Conservation (phyloP, 2,797 vertebrate genomes). For the Phoxinus dragarum region DNA sequence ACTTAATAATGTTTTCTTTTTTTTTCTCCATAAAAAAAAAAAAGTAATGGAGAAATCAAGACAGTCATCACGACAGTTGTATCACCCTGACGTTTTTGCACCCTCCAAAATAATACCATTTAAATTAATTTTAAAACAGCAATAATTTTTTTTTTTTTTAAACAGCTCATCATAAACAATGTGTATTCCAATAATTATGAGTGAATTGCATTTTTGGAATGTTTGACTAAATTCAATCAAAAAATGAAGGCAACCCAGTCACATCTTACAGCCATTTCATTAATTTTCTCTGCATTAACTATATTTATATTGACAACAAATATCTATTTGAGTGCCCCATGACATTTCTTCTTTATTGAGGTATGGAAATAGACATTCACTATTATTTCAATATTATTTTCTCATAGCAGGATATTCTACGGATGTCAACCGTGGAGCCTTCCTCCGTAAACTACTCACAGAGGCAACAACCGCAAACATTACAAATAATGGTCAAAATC, state of each 20-base stretch:
- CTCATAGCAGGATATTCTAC: conserved; percentile 23
- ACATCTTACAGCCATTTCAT: too few relatives aligned
- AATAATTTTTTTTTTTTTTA: too few relatives aligned
- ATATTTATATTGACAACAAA: background rate
- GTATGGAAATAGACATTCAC: background rate
- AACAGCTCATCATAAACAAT: background rate
- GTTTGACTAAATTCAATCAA: background rate
- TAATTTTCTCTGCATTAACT: background rate
- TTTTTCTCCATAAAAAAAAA: background rate
- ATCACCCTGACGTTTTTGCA: background rate
- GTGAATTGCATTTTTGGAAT: background rate
- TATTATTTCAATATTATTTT: background rate
- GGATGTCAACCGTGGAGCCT: background rate
- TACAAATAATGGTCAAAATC: conserved; percentile 4
- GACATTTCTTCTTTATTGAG: background rate
- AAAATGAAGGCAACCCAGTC: too few relatives aligned
- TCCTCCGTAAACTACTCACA: conserved; percentile 53
- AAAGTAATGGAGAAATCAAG: too few relatives aligned
- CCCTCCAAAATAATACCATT: background rate
- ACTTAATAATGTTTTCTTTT: background rate
- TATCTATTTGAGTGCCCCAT: background rate
- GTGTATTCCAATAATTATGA: background rate
- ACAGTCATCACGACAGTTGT: background rate
- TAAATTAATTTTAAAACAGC: background rate
- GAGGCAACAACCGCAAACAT: rapidly evolving